These are phyloP conservation scores for Neotragus pygmaeus DNA, from an alignment of 2,113 vertebrate species.

Conservation along the genomic window DNA sequence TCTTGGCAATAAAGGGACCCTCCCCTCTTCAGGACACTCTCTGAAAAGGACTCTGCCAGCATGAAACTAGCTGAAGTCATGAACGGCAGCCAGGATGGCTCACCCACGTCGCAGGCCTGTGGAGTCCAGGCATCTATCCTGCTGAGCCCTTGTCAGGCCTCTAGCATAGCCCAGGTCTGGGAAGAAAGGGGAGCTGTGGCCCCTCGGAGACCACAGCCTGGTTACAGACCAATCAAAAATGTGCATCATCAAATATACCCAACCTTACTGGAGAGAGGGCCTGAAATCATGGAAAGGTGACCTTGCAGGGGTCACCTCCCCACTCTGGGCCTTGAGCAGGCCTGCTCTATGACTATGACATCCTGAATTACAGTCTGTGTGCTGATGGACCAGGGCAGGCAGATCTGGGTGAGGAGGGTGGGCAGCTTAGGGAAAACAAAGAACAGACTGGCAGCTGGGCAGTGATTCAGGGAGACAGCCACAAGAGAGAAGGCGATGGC, in stretches of 20 bases:
- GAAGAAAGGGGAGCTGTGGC: background rate
- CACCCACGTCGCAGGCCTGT: conserved; percentile 33
- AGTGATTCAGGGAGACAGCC: background rate
- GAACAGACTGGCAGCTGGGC: conserved; percentile 33
- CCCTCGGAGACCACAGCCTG: background rate
- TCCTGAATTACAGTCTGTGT: conserved; percentile 11
- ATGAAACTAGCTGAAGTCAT: conserved; percentile 33
- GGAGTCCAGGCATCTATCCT: background rate
- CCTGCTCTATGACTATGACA: background rate
- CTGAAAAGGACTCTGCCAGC: conserved; percentile 58
- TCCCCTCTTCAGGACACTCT: conserved; percentile 12
- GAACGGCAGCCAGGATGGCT: conserved; percentile 45
- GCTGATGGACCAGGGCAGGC: conserved; percentile 7
- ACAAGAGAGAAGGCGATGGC: background rate
- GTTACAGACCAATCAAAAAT: background rate
- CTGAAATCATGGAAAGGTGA: background rate
- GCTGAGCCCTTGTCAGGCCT: conserved; percentile 43
- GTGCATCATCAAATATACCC: background rate
- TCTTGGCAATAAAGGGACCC: conserved; percentile 42
- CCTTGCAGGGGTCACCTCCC: background rate
- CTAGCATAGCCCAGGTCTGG: background rate
- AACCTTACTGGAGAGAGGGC: background rate
- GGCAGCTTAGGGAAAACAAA: background rate
- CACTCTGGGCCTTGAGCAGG: background rate
- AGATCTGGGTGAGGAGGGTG: conserved; percentile 9